These are phyloP conservation scores for Orthosia gracilis DNA, from an alignment of 2,888 invertebrate species.

Conservation along the genomic window DNA sequence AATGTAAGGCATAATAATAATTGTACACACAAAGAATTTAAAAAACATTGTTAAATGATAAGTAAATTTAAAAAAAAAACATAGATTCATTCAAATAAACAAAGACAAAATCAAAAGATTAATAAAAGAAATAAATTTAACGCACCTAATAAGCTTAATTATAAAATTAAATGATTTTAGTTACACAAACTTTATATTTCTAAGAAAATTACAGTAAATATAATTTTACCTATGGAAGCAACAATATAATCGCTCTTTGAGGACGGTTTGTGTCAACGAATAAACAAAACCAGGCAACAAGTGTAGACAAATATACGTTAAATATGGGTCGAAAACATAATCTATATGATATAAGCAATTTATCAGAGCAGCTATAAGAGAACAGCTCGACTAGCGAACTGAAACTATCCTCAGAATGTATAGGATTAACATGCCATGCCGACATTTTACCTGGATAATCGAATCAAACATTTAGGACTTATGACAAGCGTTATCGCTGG, in stretches of 20 bases:
- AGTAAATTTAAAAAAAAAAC: not conserved
- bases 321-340: slow-evolving; percentile 13
- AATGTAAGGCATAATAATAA: not conserved
- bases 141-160: not conserved
- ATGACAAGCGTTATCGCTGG: not conserved
- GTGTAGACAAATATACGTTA: not conserved
- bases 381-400: not conserved
- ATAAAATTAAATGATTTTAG: not conserved
- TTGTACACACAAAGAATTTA: not conserved
- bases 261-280: slow-evolving; percentile 20
- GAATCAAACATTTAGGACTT: not conserved
- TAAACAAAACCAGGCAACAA: not conserved
- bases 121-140: not conserved
- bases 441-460: not conserved
- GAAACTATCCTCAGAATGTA: not conserved
- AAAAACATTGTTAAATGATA: not conserved
- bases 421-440: not conserved
- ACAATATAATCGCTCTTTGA: slow-evolving; percentile 13
- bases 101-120: not conserved
- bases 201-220: not conserved
- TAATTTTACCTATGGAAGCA: slow-evolving; percentile 6
- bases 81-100: no score
- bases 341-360: slow-evolving; percentile 1
- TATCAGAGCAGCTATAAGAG: not conserved
- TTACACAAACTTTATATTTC: no score